Base-by-base conservation (phyloP, 2,888 invertebrate genomes). In the Fragum sueziense region DNA sequence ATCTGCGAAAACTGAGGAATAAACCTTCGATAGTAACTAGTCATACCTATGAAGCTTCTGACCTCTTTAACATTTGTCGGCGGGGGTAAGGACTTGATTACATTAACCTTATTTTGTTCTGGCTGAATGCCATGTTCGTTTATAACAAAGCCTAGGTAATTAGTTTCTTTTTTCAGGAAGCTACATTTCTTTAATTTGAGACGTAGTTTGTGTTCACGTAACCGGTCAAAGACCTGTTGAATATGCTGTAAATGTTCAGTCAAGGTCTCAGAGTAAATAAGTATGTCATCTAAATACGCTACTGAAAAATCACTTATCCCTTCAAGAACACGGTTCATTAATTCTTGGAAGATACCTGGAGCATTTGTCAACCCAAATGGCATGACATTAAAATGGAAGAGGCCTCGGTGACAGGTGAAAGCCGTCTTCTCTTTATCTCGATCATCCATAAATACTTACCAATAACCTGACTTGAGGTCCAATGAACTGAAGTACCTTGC, bases 241-340 rank as follows among this genome's bases (percentile, higher is more conserved):
- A 76, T 69, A 65, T 78, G 76, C 33, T 70, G 25, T n/a, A 76
- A n/a, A 59, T 82, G 85, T 37, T 84, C 82, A 27, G 84, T 78
- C 20, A 69, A 7, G 9, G 75, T 75, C 27, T 57, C 20, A 51
- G 67, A 71, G 27, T 76, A 82, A 20, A 85, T 76, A 1, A 85
- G 31, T 22, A 85, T 79, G 31, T 85, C 82, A 54, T 86, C 85
- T 6, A 85, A 37, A 54, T 86, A 85, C 33, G 47, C 71, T 17
- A 47, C 57, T 25, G 67, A 37, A 61, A 85, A 86, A 9, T 68
- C 41, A 37, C 76, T 79, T 11, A 72, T 61, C 2, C 76, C 84
- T 37, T 82, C 52, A 9, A 84, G 59, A 11, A 80, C 84, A 29
- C 69, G 59, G 17, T n/a, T 34, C 76, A 85, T 78, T n/a, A 84